Evolutionary conservation across 2,797 vertebrate species (phyloP), one percentile per base, ranked within the genome.

Genomic region (Macroramphosus scolopax): DNA sequence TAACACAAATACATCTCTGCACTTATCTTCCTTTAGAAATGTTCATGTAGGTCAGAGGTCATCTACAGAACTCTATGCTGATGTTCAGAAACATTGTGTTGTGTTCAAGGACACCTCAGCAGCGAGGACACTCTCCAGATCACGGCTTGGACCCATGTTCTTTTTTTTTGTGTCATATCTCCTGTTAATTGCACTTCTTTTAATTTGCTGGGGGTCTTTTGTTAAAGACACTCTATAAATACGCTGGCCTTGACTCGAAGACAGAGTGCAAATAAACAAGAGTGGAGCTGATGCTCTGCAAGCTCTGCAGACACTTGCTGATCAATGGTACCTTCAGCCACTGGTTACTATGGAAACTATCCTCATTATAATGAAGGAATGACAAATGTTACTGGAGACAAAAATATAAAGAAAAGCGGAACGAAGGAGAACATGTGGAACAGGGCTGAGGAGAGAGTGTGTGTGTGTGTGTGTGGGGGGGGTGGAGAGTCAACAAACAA

Each of bases 271-370:
- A 51, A 53, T 46, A 53, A 54, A 52, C 49, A 22, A 56, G 38
- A 50, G 36, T 18, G 20, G 28, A 18, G 41, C 37, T 15, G 34
- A 49, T 26, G 42, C n/a, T n/a, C n/a, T n/a, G n/a, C n/a, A n/a
- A n/a, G n/a, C n/a, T 47, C 58, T 35, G 51, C 38, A 40, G 50
- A 54, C 45, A 50, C 38, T 37, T 17, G 56, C 40, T 12, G 15
- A 74, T 77, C 67, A 61, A 55, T 68, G 1, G 29, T 58, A 55
- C 55, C 60, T 46, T 36, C 30, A 35, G 51, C 42, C 40, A 48
- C 17, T 35, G 30, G 66, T 76, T 50, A 25, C 54, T 18, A 63
- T 74, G 63, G 77, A 58, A 63, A 76, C 67, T 32, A 37, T 40
- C 40, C 46, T 73, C 53, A 66, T 76, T 73, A 76, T 50, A 46